Conservation (phyloP, 2,113 vertebrate genomes). For the Pedionomus torquatus region DNA sequence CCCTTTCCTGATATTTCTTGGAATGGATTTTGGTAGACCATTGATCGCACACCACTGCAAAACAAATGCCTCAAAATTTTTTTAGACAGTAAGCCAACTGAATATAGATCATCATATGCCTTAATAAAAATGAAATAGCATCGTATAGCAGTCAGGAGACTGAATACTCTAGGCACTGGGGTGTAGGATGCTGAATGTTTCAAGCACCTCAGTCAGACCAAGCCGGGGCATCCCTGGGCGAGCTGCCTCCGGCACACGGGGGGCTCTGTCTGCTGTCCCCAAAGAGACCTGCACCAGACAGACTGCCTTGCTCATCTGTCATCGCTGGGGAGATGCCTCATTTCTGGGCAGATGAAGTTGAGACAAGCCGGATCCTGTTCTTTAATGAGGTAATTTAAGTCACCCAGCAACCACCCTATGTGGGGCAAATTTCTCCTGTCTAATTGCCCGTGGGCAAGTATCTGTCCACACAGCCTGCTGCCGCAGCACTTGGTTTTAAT, state of each 20-base stretch:
- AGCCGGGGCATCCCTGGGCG: background rate
- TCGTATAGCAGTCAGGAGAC: background rate
- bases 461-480: background rate
- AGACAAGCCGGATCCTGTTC: constrained; percentile 58
- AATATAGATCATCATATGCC: background rate
- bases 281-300: background rate
- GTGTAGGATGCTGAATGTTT: background rate
- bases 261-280: background rate
- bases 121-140: background rate
- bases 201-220: fast-evolving
- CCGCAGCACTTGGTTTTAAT: background rate
- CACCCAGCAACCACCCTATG: constrained; percentile 14
- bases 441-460: background rate
- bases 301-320: constrained; percentile 11
- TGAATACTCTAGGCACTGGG: background rate
- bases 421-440: constrained; percentile 3
- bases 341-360: constrained; percentile 9
- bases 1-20: fast-evolving
- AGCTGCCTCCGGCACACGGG: background rate
- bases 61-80: background rate
- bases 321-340: background rate
- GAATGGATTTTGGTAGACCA: background rate
- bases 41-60: background rate
- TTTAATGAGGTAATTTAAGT: constrained; percentile 60
- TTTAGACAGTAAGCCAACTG: background rate